phyloP scores from a whole-genome alignment of 2,113 vertebrate genomes.

The Amphilophus citrinellus region DNA sequence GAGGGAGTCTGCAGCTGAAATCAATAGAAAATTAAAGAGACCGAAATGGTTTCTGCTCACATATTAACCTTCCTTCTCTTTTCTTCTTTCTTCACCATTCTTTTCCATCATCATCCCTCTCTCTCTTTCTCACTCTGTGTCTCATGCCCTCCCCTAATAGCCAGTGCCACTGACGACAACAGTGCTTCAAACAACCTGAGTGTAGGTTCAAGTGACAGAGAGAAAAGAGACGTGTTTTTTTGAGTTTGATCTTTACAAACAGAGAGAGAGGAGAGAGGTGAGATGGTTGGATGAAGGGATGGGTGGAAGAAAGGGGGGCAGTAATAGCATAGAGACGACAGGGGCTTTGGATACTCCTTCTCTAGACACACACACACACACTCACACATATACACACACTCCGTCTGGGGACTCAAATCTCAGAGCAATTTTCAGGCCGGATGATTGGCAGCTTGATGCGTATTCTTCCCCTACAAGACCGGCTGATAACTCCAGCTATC shows the following conservation, averaged over 20 bases:
- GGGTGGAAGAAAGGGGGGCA: slow-evolving; percentile 47
- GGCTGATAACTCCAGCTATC: slow-evolving; percentile 82
- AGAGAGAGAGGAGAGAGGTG: slow-evolving; percentile 11
- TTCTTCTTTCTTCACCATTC: slow-evolving; percentile 44
- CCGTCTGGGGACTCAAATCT: slow-evolving; percentile 89
- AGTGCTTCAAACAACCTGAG: slow-evolving; percentile 60
- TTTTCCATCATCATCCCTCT: slow-evolving; percentile 21
- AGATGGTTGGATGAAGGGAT: slow-evolving; percentile 65
- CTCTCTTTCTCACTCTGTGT: slow-evolving; percentile 22
- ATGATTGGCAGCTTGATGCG: slow-evolving; percentile 89
- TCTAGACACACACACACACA: slow-evolving; percentile 42
- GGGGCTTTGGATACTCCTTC: slow-evolving; percentile 67
- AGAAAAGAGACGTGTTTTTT: slow-evolving; percentile 69
- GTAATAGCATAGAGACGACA: slow-evolving; percentile 73
- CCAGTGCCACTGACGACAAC: slow-evolving; percentile 45
- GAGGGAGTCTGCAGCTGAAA: slow-evolving; percentile 61
- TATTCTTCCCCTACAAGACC: slow-evolving; percentile 83
- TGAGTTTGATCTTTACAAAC: slow-evolving; percentile 67
- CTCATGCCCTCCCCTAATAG: slow-evolving; percentile 61
- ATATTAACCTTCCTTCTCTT: slow-evolving; percentile 76
- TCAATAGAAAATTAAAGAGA: slow-evolving; percentile 85
- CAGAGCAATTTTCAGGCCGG: slow-evolving; percentile 87
- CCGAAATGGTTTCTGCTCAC: slow-evolving; percentile 80
- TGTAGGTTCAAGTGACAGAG: slow-evolving; percentile 72
- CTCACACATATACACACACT: slow-evolving; percentile 54